These are phyloP conservation scores for Temnothorax curvispinosus DNA, from an alignment of 1,140 invertebrate species.

Conservation along the genomic window DNA sequence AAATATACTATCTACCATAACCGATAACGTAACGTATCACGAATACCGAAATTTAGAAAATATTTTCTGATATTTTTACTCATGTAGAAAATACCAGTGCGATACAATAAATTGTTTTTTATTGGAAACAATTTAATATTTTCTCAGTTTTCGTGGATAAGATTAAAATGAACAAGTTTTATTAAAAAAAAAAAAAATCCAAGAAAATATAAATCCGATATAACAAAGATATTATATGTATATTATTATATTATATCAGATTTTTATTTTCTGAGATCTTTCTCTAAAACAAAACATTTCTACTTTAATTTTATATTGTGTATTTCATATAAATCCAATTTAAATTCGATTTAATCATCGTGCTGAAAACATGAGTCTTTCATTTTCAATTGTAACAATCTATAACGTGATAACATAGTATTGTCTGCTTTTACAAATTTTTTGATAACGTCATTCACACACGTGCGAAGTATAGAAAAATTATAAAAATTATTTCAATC, in stretches of 20 bases:
- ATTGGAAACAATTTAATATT: neutral
- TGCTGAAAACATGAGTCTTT: neutral
- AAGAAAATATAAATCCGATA: neutral
- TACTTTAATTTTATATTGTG: neutral
- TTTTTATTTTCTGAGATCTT: neutral
- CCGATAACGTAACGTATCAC: neutral
- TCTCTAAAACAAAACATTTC: neutral
- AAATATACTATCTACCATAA: neutral
- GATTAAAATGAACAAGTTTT: neutral
- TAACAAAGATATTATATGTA: neutral
- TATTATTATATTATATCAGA: neutral
- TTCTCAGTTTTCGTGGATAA: neutral
- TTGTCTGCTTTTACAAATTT: neutral
- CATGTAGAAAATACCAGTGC: neutral
- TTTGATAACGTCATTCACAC: neutral
- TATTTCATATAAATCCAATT: neutral
- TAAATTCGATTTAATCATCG: conserved; percentile 14
- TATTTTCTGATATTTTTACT: conserved; percentile 22
- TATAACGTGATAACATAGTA: neutral
- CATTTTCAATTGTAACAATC: neutral
- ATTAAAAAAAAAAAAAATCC: neutral
- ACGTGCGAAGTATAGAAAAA: neutral
- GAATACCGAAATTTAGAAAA: neutral
- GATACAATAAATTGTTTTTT: neutral
- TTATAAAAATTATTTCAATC: conserved; percentile 7